Conservation (phyloP, 2,888 invertebrate species). For the Cryptocephalus moraei region DNA sequence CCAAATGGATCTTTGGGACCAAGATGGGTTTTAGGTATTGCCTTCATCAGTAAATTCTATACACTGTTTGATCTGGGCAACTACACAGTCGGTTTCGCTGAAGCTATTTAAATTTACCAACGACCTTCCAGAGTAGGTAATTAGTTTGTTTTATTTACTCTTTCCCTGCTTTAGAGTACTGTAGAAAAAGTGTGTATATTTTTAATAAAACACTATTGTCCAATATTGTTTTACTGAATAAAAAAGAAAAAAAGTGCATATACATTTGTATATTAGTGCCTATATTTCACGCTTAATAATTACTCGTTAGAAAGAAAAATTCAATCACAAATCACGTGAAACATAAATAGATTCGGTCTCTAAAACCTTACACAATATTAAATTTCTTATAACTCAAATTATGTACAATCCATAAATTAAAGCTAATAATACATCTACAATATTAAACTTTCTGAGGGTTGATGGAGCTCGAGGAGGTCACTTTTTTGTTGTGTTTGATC, state of each 20-base stretch:
- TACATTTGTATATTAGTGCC: constrained; percentile 8
- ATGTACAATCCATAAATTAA: too few relatives aligned
- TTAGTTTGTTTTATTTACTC: background rate
- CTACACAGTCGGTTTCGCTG: constrained; percentile 81
- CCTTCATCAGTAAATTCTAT: constrained; percentile 92
- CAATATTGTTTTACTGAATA: too few relatives aligned
- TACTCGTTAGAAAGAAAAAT: background rate
- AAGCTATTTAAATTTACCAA: constrained; percentile 38
- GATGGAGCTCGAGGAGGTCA: constrained; percentile 33
- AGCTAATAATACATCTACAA: too few relatives aligned
- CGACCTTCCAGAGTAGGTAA: constrained; percentile 41
- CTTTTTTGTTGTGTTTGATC: constrained; percentile 54
- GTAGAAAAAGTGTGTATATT: background rate
- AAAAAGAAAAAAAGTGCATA: constrained; percentile 50
- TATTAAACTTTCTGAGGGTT: constrained; percentile 30
- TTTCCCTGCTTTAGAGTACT: constrained; percentile 38
- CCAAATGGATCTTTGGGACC: constrained; percentile 89
- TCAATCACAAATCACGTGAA: too few relatives aligned
- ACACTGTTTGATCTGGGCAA: constrained; percentile 90
- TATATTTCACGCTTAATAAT: too few relatives aligned
- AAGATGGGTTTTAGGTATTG: constrained; percentile 97
- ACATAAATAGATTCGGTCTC: too few relatives aligned
- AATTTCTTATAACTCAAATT: constrained; percentile 2
- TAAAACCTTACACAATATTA: background rate
- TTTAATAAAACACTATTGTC: background rate